phyloP scores from a whole-genome alignment of 1,140 invertebrate species.

The Dreissena rostriformis region DNA sequence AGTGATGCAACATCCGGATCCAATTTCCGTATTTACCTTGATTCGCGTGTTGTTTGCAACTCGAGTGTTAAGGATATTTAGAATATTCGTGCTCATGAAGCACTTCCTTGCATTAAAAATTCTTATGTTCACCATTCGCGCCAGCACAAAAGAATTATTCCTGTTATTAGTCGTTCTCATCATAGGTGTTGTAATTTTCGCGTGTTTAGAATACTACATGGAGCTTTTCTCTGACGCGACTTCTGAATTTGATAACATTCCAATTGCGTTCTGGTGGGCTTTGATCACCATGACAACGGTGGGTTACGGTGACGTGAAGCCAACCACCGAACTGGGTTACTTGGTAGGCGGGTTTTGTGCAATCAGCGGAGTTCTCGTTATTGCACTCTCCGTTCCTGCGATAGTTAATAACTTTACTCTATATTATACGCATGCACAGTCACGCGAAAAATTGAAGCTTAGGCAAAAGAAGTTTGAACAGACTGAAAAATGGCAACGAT shows the following conservation, averaged over 20 bases:
- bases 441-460: conserved; percentile 64
- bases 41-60: conserved; percentile 64
- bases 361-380: conserved; percentile 73
- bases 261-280: conserved; percentile 76
- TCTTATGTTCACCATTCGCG: conserved; percentile 69
- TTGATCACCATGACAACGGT: conserved; percentile 78
- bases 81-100: conserved; percentile 70
- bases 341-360: conserved; percentile 74
- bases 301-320: conserved; percentile 75
- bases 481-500: conserved; percentile 51
- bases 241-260: conserved; percentile 69
- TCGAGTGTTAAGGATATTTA: conserved; percentile 66
- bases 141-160: conserved; percentile 70
- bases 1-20: conserved; percentile 78
- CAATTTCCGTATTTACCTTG: conserved; percentile 57
- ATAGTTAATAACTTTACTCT: conserved; percentile 77
- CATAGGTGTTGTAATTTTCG: conserved; percentile 71
- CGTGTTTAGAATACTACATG: conserved; percentile 70
- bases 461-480: conserved; percentile 62
- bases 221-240: conserved; percentile 63
- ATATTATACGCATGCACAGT: conserved; percentile 72
- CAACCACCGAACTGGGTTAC: conserved; percentile 69
- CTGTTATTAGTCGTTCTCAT: conserved; percentile 68
- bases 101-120: conserved; percentile 71
- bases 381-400: conserved; percentile 76